Evolutionary conservation across 2,888 invertebrate genomes (phyloP).

Genomic region (Andrena haemorrhoa): DNA sequence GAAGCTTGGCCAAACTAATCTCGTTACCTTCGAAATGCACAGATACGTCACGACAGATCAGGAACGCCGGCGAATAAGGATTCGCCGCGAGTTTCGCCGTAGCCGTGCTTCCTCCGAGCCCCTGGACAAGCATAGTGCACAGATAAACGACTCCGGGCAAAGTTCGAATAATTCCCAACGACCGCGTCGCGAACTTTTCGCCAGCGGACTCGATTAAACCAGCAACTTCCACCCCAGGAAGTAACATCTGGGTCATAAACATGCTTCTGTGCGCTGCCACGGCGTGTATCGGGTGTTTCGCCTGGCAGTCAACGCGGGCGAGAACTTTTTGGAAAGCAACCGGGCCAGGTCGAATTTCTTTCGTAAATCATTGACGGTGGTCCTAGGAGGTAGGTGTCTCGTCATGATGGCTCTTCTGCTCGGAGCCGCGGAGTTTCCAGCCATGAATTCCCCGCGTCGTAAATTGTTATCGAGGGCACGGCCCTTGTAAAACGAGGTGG

Average conservation of each 20-base stretch:
- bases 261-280: neutral
- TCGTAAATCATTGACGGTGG: slow-evolving; percentile 33
- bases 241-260: slow-evolving; percentile 17
- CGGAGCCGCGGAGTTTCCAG: neutral
- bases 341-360: slow-evolving; percentile 14
- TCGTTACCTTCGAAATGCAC: too few species aligned
- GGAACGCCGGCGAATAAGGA: too few species aligned
- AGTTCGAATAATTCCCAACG: neutral
- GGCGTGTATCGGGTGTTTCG: neutral
- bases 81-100: neutral
- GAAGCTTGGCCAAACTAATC: too few species aligned
- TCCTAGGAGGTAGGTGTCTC: neutral
- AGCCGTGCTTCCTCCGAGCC: neutral
- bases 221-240: neutral
- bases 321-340: neutral
- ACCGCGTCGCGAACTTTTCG: neutral
- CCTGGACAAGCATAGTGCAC: neutral
- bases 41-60: too few species aligned
- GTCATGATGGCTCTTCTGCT: neutral
- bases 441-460: slow-evolving; percentile 10
- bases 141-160: neutral
- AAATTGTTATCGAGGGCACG: slow-evolving; percentile 23
- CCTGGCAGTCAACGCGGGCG: neutral
- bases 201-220: neutral
- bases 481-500: neutral